Conservation (phyloP, 2,888 invertebrate species). For the Pammene aurita region DNA sequence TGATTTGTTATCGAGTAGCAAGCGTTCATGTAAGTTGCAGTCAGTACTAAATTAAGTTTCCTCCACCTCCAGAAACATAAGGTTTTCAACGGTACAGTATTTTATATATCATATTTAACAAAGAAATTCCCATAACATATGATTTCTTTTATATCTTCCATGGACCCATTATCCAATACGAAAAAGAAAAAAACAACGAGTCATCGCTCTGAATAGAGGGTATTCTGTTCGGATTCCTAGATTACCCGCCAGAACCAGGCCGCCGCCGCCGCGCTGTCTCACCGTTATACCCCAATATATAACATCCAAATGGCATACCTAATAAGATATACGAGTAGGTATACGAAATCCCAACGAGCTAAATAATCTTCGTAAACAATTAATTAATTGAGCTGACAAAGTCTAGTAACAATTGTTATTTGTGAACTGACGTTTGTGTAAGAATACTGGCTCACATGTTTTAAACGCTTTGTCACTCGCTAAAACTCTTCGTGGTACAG, state of each 20-base stretch:
- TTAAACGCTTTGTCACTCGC: too few relatives aligned
- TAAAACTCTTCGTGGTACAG: too few relatives aligned
- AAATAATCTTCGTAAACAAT: constrained; percentile 69
- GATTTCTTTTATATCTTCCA: constrained; percentile 18
- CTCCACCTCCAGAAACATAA: too few relatives aligned
- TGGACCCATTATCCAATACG: constrained; percentile 43
- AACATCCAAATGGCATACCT: constrained; percentile 68
- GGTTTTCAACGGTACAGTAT: too few relatives aligned
- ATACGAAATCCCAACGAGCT: constrained; percentile 66
- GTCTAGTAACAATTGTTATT: constrained; percentile 15
- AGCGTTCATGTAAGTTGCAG: too few relatives aligned
- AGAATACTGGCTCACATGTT: too few relatives aligned
- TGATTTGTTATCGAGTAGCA: too few relatives aligned
- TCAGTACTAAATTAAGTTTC: too few relatives aligned
- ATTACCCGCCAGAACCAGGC: constrained; percentile 55
- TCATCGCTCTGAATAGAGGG: constrained; percentile 40
- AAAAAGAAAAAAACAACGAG: constrained; percentile 41
- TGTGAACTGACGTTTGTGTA: not conserved
- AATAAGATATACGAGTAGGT: constrained; percentile 33
- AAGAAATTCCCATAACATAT: not conserved
- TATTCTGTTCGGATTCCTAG: constrained; percentile 49
- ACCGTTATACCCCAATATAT: constrained; percentile 60
- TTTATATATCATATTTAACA: not conserved
- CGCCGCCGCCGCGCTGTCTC: constrained; percentile 68
- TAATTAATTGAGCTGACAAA: constrained; percentile 60